These are phyloP conservation scores for Cettia cetti DNA, from an alignment of 2,113 vertebrate genomes.

Conservation along the genomic window DNA sequence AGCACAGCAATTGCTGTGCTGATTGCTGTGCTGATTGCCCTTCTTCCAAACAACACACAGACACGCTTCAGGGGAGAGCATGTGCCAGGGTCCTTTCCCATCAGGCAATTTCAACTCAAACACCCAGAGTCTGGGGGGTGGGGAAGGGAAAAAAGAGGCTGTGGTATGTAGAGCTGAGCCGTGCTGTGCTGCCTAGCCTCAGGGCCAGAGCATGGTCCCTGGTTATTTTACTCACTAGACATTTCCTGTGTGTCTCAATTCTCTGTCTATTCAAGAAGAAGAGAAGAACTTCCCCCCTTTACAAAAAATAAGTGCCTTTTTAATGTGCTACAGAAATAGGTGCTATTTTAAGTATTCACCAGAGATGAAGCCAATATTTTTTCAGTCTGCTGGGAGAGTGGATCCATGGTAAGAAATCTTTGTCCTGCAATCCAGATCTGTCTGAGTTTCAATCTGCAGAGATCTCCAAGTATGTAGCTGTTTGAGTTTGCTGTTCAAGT, in stretches of 20 bases:
- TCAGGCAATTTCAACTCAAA: not conserved
- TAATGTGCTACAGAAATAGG: conserved; percentile 28
- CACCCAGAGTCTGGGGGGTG: not conserved
- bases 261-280: not conserved
- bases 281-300: not conserved
- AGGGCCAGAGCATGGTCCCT: not conserved
- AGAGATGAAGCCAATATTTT: not conserved
- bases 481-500: not conserved
- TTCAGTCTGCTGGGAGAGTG: not conserved
- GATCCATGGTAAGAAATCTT: not conserved
- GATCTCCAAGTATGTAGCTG: not conserved
- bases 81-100: conserved; percentile 13
- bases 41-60: conserved; percentile 12
- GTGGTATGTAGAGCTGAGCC: not conserved
- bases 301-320: not conserved
- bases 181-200: conserved; percentile 12
- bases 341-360: conserved; percentile 34
- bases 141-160: conserved; percentile 2
- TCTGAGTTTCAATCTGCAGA: not conserved
- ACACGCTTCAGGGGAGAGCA: not conserved
- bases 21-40: not conserved
- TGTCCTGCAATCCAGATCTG: not conserved
- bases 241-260: conserved; percentile 47
- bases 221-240: conserved; percentile 37
- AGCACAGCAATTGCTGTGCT: not conserved